Evolutionary conservation across 2,797 vertebrate species (phyloP).

Genomic region (Alfaro cultratus): DNA sequence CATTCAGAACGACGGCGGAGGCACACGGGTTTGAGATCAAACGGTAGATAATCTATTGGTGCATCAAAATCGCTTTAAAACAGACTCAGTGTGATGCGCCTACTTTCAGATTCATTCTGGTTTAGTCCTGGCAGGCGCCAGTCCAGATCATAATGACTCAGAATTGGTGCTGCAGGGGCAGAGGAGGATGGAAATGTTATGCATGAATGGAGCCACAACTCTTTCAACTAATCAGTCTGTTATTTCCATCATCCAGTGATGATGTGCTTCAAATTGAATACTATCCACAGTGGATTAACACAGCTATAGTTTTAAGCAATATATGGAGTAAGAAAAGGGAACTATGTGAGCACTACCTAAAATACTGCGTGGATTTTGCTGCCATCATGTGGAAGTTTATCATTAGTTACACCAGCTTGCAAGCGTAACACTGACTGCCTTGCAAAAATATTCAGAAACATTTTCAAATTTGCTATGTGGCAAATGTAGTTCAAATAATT

Average conservation of each 20-base stretch:
- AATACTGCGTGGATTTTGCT: slow-evolving; percentile 42
- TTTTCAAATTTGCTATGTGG: not conserved
- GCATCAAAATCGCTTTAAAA: slow-evolving; percentile 61
- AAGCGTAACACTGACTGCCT: not conserved
- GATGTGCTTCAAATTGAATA: slow-evolving; percentile 35
- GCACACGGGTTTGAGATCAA: slow-evolving; percentile 33
- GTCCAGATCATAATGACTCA: slow-evolving; percentile 52
- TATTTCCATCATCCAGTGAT: slow-evolving; percentile 46
- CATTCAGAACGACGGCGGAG: slow-evolving; percentile 57
- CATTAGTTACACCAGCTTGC: not conserved
- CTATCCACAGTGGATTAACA: not conserved
- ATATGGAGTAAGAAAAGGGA: slow-evolving; percentile 42
- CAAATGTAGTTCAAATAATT: not conserved
- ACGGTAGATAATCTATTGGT: slow-evolving; percentile 57
- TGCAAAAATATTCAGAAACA: not conserved
- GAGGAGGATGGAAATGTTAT: slow-evolving; percentile 20
- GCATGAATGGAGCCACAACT: slow-evolving; percentile 17
- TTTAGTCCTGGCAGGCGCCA: slow-evolving; percentile 56
- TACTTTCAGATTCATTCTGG: slow-evolving; percentile 55
- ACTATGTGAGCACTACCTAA: slow-evolving; percentile 1
- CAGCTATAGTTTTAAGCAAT: slow-evolving; percentile 33
- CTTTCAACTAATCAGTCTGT: slow-evolving; percentile 56
- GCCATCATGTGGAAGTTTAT: slow-evolving; percentile 66
- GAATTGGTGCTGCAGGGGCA: slow-evolving; percentile 34
- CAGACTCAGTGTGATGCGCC: slow-evolving; percentile 24